Base-by-base conservation (phyloP, 2,113 vertebrate genomes). In the Scophthalmus maximus region DNA sequence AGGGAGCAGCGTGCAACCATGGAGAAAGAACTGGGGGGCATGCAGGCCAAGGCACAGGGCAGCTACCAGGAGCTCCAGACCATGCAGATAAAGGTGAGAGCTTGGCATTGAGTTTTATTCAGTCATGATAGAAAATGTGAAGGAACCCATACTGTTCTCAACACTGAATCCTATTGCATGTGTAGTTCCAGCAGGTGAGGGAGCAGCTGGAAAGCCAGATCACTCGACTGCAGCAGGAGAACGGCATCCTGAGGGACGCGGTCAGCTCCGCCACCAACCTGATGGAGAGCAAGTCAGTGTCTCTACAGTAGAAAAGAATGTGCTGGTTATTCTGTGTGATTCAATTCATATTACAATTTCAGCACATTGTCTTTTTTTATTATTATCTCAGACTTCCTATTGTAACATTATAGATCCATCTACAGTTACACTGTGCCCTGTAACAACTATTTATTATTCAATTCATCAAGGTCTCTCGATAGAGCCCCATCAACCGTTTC, bases 241-340 rank as follows among this genome's bases (percentile, higher is more conserved):
- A 99, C 6, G 92, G 94, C 62, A 99, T 99, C 86, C 91, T 99
- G 85, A 95, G 97, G 90, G 98, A 99, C 82, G 98, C 98, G 61
- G 98, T 99, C 91, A 98, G 97, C 91, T 96, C 95, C n/a, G 96
- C 97, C 71, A 94, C 96, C 87, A 97, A 94, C 84, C 96, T 97
- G 85, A 96, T 99, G 93, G 98, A 99, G 91, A 98, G 91, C 95
- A 99, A 99, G 98, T 98, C 91, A 88, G 96, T 96, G 32, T 29
- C 40, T 3, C 53, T 23, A 30, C 22, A n/a, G 2, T 50, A 22
- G 36, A 60, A 38, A 14, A 36, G 2, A 50, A 5, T 22, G 22
- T 8, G 20, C 36, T 68, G 30, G 18, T 62, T 40, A 34, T 8
- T 10, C 49, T 17, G 3, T 26, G 34, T 52, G n/a, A 46, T 46